Evolutionary conservation across 2,888 invertebrate species (phyloP).

Genomic region (Caenorhabditis doughertyi): DNA sequence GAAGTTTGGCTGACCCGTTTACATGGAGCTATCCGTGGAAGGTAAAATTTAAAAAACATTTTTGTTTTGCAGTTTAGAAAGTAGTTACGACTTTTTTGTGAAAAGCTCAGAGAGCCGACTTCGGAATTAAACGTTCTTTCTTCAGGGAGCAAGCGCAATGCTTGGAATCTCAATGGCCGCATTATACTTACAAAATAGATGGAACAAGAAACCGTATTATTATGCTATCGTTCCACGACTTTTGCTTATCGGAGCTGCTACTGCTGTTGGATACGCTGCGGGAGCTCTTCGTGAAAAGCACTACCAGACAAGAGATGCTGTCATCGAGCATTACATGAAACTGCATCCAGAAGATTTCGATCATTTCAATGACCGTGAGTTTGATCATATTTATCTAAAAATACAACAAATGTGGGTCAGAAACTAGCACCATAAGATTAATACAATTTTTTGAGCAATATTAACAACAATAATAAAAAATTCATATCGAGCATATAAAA

Average conservation of each 20-base stretch:
- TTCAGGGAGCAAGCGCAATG: slow-evolving; percentile 71
- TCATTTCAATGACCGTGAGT: slow-evolving; percentile 78
- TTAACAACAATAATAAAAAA: too few relatives aligned
- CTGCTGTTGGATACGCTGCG: slow-evolving; percentile 74
- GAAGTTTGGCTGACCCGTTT: slow-evolving; percentile 77
- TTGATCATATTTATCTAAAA: too few relatives aligned
- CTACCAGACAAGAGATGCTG: slow-evolving; percentile 79
- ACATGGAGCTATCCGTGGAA: slow-evolving; percentile 80
- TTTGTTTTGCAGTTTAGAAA: not conserved
- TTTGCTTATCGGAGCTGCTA: slow-evolving; percentile 65
- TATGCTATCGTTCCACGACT: slow-evolving; percentile 74
- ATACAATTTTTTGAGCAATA: too few relatives aligned
- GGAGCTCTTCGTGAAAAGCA: slow-evolving; percentile 78
- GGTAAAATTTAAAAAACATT: too few relatives aligned
- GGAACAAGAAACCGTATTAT: slow-evolving; percentile 80
- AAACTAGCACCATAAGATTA: too few relatives aligned
- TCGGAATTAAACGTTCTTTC: not conserved
- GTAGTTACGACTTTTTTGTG: too few relatives aligned
- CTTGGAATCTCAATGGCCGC: slow-evolving; percentile 68
- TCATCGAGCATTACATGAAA: slow-evolving; percentile 80
- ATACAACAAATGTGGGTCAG: too few relatives aligned
- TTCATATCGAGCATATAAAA: too few relatives aligned
- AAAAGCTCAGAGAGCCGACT: too few relatives aligned
- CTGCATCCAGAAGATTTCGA: slow-evolving; percentile 82
- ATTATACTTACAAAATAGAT: slow-evolving; percentile 73